Evolutionary conservation across 1,140 invertebrate genomes (phyloP).

Genomic region (Stegodyphus mimosarum): DNA sequence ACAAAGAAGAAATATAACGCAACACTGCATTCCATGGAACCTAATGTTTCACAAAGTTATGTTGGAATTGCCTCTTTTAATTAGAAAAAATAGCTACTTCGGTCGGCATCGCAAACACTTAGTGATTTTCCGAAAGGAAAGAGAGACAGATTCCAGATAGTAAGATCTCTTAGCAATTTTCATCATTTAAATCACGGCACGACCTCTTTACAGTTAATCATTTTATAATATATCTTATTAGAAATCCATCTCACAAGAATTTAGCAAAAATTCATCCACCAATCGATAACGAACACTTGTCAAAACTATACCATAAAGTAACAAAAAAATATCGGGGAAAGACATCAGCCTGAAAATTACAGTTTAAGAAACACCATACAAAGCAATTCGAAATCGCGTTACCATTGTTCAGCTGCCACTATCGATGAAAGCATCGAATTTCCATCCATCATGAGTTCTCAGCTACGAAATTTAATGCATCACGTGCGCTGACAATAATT

Average conservation of each 20-base stretch:
- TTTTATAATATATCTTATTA: not conserved
- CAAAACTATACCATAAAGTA: not conserved
- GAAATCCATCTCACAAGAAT: not conserved
- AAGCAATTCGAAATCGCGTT: not conserved
- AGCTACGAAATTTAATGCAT: constrained; percentile 3
- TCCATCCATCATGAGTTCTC: not conserved
- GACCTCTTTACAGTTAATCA: not conserved
- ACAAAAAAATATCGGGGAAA: not conserved
- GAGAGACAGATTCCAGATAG: no score
- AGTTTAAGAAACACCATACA: not conserved
- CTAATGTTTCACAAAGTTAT: no score
- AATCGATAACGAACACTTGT: not conserved
- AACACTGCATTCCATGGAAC: no score
- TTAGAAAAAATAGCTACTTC: no score
- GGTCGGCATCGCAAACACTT: no score
- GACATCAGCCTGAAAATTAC: not conserved
- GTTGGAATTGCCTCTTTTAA: no score
- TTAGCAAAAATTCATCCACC: not conserved
- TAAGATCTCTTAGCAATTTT: no score
- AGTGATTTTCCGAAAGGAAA: no score
- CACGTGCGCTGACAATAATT: constrained; percentile 36
- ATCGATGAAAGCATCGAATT: constrained; percentile 1
- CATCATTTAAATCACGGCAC: no score
- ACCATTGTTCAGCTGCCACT: not conserved
- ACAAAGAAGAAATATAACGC: no score